Percentiles rank a stretch among this genome's conserved stretches.
These are phyloP conservation scores for Sinelater perroti DNA, from an alignment of 2,888 invertebrate genomes.

Conservation along the genomic window DNA sequence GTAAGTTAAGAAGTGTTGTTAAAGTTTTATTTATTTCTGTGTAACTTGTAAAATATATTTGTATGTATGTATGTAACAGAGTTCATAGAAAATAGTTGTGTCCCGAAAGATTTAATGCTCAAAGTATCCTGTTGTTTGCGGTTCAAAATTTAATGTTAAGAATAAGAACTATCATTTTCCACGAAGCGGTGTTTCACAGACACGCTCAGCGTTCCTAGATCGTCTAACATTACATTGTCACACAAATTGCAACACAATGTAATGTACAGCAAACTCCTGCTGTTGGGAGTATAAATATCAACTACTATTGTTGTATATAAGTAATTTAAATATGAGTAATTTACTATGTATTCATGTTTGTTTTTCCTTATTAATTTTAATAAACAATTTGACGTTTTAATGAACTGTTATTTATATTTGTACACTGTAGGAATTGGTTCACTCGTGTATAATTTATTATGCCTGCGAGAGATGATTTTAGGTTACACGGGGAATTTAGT, in stretches of 20 bases:
- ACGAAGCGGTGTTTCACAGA: slow-evolving; percentile 29
- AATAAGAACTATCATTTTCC: slow-evolving; percentile 28
- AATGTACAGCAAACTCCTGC: slow-evolving; percentile 51
- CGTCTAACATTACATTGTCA: slow-evolving; percentile 59
- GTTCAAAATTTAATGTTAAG: slow-evolving; percentile 33
- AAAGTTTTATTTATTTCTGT: slow-evolving; percentile 35
- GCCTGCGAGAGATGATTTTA: too few relatives aligned
- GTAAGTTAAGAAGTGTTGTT: slow-evolving; percentile 29
- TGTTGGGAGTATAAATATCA: slow-evolving; percentile 57
- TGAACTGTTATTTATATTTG: neutral
- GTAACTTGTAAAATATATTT: slow-evolving; percentile 32
- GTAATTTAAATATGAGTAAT: slow-evolving; percentile 57
- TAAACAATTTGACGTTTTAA: slow-evolving; percentile 62
- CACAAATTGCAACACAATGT: slow-evolving; percentile 52
- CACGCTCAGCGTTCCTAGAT: slow-evolving; percentile 52
- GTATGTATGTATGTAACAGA: slow-evolving; percentile 30
- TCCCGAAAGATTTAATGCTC: slow-evolving; percentile 34
- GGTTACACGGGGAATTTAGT: too few relatives aligned
- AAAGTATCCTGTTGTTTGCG: slow-evolving; percentile 33
- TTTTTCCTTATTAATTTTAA: slow-evolving; percentile 63
- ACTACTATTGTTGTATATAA: slow-evolving; percentile 57
- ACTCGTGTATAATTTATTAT: too few relatives aligned
- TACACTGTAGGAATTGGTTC: neutral
- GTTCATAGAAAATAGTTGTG: slow-evolving; percentile 31
- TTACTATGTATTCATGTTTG: slow-evolving; percentile 62